Evolutionary conservation across 2,888 invertebrate species (phyloP).

Genomic region (Caenorhabditis sp.): DNA sequence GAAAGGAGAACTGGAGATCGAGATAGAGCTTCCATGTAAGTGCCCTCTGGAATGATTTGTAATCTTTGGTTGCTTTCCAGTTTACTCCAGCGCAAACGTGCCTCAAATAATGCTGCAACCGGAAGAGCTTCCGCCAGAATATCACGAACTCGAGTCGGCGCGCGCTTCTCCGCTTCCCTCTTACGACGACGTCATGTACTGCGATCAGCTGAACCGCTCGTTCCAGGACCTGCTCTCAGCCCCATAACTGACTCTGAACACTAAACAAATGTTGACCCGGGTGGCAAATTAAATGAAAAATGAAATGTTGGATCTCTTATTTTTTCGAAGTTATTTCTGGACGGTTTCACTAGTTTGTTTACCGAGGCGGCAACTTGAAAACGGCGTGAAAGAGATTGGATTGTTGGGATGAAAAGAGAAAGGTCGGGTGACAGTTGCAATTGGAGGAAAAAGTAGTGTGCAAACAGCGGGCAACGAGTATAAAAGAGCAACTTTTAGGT

Average conservation of each 20-base stretch:
- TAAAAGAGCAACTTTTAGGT: not conserved
- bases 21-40: slow-evolving; percentile 45
- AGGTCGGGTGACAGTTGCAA: not conserved
- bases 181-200: slow-evolving; percentile 61
- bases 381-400: slow-evolving; percentile 19
- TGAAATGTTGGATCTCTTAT: slow-evolving; percentile 15
- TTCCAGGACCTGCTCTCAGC: slow-evolving; percentile 54
- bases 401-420: slow-evolving; percentile 10
- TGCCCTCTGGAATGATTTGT: not conserved
- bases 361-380: slow-evolving; percentile 38
- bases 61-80: too few relatives aligned
- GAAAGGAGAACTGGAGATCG: slow-evolving; percentile 24
- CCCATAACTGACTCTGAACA: slow-evolving; percentile 16
- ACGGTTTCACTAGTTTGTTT: slow-evolving; percentile 29
- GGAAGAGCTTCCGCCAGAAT: slow-evolving; percentile 54
- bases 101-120: slow-evolving; percentile 36
- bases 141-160: slow-evolving; percentile 46
- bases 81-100: slow-evolving; percentile 16
- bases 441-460: slow-evolving; percentile 15
- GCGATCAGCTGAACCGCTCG: slow-evolving; percentile 57
- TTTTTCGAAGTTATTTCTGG: slow-evolving; percentile 24
- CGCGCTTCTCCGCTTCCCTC: slow-evolving; percentile 60
- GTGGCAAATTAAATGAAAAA: slow-evolving; percentile 18
- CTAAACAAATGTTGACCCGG: slow-evolving; percentile 35
- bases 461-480: not conserved